A percentile compares a stretch with the other conserved stretches of the same genome.
These are phyloP conservation scores for Mola mola DNA, from an alignment of 2,113 vertebrate genomes.

Conservation along the genomic window DNA sequence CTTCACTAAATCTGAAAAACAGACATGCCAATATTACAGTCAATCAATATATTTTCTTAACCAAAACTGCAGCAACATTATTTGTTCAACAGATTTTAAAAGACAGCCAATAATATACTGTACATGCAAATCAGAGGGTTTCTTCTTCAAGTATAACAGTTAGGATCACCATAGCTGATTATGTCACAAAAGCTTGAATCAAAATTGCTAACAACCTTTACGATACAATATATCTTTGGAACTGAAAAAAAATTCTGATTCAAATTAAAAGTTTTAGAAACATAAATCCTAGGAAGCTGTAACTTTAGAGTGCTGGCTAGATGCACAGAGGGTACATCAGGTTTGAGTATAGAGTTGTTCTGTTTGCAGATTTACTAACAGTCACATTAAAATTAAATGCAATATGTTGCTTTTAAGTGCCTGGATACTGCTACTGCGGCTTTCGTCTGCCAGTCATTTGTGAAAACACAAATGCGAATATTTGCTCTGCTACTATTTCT, in stretches of 20 bases:
- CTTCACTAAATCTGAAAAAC: background rate
- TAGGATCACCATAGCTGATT: background rate
- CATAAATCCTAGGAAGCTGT: background rate
- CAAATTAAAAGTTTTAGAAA: background rate
- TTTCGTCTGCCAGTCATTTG: constrained; percentile 2
- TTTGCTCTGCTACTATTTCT: no score
- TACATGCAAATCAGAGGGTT: background rate
- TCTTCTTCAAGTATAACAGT: background rate
- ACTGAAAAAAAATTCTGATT: background rate
- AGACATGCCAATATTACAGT: no score
- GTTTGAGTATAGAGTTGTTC: constrained; percentile 3
- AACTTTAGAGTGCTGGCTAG: background rate
- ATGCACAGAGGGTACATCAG: background rate
- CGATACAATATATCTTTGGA: background rate
- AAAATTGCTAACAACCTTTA: background rate
- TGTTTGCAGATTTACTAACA: constrained; percentile 21
- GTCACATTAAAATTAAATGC: constrained; percentile 47
- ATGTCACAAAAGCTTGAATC: background rate
- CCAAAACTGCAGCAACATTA: constrained; percentile 3
- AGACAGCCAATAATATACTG: no score
- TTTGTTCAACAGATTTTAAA: constrained; percentile 43
- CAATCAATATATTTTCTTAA: background rate
- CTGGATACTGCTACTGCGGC: constrained; percentile 4
- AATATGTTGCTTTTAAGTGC: constrained; percentile 14
- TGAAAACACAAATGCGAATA: constrained; percentile 20